Evolutionary conservation across 2,113 vertebrate genomes (phyloP), one percentile per base, ranked within the genome.

Genomic region (Psittacara wagleri): DNA sequence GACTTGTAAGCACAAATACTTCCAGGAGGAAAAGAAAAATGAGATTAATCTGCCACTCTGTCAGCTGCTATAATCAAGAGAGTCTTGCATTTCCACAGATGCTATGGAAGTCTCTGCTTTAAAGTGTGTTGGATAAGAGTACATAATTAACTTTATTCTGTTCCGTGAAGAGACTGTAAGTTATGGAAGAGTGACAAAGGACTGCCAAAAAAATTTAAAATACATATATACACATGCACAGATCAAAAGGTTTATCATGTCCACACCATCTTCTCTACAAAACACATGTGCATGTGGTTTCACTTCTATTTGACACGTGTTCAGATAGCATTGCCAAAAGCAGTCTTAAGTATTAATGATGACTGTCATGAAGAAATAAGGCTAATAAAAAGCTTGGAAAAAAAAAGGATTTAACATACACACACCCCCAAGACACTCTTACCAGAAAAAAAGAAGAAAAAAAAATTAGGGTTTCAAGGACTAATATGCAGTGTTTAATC

Each of bases 201-300:
- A 9, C 4, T 79, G 10, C 11, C 44, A 68, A 85, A 66, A 77
- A 7, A 54, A 7, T 33, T 66, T n/a, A 35, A 14, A 48, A 46
- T 35, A 39, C 33, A 57, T 9, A 31, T 35, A 62, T 7, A 35
- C 9, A 57, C 33, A 59, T 24, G n/a, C 57, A 49, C 3, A 49
- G 27, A 49, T 57, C 20, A 84, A 8, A 39, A 95, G 77, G 39
- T 46, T 27, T 20, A 67, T n/a, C 17, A 46, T 2, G 10, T 43
- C n/a, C 5, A 12, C 1, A 1, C 15, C 25, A 64, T 31, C 37
- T 23, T n/a, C 43, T 52, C 46, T 41, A 37, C 16, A 66, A 76
- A 68, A 49, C 10, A 31, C 0, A 69, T 0, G 0, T 29, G 20
- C 27, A 33, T 0, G 1, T 39, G 16, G 52, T 66, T 92, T 85